phyloP scores from a whole-genome alignment of 2,113 vertebrate species.

The Rhinichthys klamathensis region DNA sequence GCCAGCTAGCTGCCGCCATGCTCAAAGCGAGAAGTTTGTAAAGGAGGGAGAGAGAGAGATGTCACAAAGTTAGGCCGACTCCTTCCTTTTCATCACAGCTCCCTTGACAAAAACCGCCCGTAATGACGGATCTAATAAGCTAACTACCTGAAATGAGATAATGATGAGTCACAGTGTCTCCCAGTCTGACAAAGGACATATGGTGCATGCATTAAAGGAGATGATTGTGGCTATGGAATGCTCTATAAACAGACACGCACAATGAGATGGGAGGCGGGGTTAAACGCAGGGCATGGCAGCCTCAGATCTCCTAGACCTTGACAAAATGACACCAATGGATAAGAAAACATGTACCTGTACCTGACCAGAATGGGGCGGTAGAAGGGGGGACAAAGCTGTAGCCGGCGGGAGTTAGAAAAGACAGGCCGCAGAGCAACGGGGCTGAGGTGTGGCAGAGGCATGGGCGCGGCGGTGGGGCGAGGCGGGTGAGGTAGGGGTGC shows the following conservation, averaged over 20 bases:
- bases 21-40: conserved; percentile 46
- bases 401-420: conserved; percentile 94
- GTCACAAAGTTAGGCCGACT: conserved; percentile 16
- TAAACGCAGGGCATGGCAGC: neutral
- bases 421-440: conserved; percentile 95
- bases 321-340: conserved; percentile 54
- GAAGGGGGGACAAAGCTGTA: conserved; percentile 98
- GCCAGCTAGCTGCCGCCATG: conserved; percentile 33
- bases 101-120: neutral
- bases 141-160: conserved; percentile 24
- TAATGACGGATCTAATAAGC: conserved; percentile 30
- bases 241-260: conserved; percentile 39
- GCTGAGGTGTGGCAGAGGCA: conserved; percentile 74
- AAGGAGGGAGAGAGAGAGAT: conserved; percentile 1
- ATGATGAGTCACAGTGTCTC: conserved; percentile 7
- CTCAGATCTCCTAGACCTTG: conserved; percentile 3
- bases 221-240: conserved; percentile 13
- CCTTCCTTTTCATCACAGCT: conserved; percentile 23
- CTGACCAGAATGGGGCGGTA: conserved; percentile 99
- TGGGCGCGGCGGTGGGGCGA: conserved; percentile 51
- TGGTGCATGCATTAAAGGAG: conserved; percentile 18
- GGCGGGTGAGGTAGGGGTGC: neutral
- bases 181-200: conserved; percentile 35
- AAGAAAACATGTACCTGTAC: conserved; percentile 94
- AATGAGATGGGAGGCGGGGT: conserved; percentile 9